Conservation (phyloP, 2,797 vertebrate genomes). For the Picus viridis region DNA sequence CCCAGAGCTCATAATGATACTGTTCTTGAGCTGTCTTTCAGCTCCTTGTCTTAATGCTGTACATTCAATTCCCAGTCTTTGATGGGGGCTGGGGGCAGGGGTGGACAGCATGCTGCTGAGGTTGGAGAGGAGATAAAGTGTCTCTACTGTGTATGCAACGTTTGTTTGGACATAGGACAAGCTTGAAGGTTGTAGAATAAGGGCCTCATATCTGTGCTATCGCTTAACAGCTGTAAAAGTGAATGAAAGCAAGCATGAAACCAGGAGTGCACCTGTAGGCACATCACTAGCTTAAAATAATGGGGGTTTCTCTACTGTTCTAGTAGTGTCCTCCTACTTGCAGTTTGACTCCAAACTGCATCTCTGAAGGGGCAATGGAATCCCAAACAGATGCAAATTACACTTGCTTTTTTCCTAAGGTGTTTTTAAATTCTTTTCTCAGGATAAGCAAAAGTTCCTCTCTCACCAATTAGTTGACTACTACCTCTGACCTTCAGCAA, state of each 20-base stretch:
- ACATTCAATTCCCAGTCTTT: neutral
- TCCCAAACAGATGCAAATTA: neutral
- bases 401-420: neutral
- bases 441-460: neutral
- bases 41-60: neutral
- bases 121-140: neutral
- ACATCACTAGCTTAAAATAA: neutral
- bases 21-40: neutral
- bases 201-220: neutral
- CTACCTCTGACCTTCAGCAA: neutral
- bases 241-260: neutral
- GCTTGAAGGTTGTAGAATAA: neutral
- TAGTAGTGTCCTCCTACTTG: neutral
- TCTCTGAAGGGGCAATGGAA: neutral
- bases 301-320: neutral
- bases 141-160: accelerated
- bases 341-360: neutral
- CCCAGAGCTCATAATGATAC: neutral
- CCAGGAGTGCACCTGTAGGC: neutral
- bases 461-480: neutral
- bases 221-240: neutral
- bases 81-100: neutral
- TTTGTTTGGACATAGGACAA: neutral
- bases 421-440: neutral
- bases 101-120: neutral